phyloP scores from a whole-genome alignment of 2,113 vertebrate species.

The Meriones unguiculatus region DNA sequence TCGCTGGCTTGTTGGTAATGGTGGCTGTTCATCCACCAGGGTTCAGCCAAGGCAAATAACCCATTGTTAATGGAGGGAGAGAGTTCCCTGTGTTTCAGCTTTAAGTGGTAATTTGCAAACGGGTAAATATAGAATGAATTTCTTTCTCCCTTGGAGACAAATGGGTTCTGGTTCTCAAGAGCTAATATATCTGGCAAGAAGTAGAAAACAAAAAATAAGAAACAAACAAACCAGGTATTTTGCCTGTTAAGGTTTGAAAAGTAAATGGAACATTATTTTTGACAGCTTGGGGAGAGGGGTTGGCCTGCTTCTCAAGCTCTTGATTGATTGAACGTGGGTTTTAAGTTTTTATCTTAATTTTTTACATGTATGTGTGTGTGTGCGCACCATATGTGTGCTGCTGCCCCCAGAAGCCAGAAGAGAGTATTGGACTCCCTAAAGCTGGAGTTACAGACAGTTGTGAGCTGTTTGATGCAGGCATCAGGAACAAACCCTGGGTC shows the following conservation, averaged over 20 bases:
- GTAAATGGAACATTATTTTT: constrained; percentile 48
- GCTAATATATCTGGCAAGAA: constrained; percentile 2
- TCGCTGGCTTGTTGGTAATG: neutral
- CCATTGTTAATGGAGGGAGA: neutral
- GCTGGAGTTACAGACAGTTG: neutral
- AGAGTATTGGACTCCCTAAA: neutral
- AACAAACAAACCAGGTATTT: neutral
- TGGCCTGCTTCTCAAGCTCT: neutral
- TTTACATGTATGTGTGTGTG: neutral
- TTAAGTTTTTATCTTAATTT: neutral
- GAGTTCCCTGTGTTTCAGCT: neutral
- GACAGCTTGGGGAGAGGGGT: neutral
- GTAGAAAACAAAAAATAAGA: constrained; percentile 9
- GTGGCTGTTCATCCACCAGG: neutral
- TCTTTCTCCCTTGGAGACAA: constrained; percentile 68
- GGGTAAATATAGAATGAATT: constrained; percentile 45
- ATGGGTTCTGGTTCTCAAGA: constrained; percentile 49
- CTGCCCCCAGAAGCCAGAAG: neutral
- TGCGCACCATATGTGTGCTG: neutral
- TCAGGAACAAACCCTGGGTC: neutral
- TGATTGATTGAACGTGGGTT: neutral
- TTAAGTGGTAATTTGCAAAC: constrained; percentile 50
- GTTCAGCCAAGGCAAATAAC: neutral
- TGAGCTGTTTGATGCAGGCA: neutral
- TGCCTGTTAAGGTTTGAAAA: constrained; percentile 44